A percentile compares a stretch with the other conserved stretches of the same genome.
phyloP scores from a whole-genome alignment of 2,797 vertebrate genomes.

The Buceros bicornis region DNA sequence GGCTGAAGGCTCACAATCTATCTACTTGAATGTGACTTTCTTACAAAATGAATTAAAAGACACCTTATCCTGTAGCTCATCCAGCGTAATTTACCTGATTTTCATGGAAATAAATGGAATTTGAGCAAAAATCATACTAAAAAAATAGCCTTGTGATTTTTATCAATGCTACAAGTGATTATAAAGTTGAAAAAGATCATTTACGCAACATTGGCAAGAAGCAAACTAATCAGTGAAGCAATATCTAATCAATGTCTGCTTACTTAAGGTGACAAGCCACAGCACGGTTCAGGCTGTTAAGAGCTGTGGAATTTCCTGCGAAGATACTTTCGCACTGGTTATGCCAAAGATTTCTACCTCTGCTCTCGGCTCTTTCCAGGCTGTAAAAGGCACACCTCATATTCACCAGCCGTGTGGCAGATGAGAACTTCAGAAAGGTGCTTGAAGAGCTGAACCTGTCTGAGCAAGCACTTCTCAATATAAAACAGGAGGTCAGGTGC shows the following conservation, averaged over 20 bases:
- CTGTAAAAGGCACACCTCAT: background rate
- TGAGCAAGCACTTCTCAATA: background rate
- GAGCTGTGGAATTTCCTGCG: background rate
- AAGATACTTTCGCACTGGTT: background rate
- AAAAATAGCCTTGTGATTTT: background rate
- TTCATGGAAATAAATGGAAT: background rate
- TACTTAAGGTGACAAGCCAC: background rate
- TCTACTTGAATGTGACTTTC: background rate
- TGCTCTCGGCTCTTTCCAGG: background rate
- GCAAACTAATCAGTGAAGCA: background rate
- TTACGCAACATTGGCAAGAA: background rate
- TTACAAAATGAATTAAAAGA: background rate
- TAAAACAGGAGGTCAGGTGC: background rate
- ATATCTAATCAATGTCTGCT: background rate
- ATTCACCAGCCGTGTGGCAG: background rate
- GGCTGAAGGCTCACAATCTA: background rate
- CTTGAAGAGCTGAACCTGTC: background rate
- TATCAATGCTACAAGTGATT: too few relatives aligned
- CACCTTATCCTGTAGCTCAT: background rate
- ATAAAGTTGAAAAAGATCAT: background rate
- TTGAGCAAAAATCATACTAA: background rate
- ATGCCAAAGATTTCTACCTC: background rate
- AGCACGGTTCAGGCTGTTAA: background rate
- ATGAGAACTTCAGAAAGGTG: background rate
- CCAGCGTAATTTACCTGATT: background rate